phyloP scores from a whole-genome alignment of 2,888 invertebrate species.

The Baccha elongata region DNA sequence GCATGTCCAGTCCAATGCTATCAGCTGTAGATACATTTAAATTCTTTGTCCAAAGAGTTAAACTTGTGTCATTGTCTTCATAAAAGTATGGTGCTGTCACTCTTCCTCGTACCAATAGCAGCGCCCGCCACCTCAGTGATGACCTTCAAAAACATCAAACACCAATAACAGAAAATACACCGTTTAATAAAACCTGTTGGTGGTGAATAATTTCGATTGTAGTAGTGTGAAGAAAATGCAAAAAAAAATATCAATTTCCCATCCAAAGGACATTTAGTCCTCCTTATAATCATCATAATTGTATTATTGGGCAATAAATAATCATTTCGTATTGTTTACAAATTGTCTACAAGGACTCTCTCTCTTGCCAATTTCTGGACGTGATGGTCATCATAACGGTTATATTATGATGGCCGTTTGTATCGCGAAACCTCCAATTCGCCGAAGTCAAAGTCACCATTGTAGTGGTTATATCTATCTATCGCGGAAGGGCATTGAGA shows the following conservation, averaged over 20 bases:
- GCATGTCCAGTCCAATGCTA: slow-evolving; percentile 23
- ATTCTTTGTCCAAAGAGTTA: slow-evolving; percentile 64
- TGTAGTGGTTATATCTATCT: neutral
- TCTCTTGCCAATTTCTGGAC: slow-evolving; percentile 36
- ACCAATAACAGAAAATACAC: slow-evolving; percentile 6
- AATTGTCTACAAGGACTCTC: slow-evolving; percentile 71
- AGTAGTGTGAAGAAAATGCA: slow-evolving; percentile 5
- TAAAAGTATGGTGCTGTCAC: slow-evolving; percentile 24
- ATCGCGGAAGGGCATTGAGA: slow-evolving; percentile 45
- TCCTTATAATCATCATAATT: slow-evolving; percentile 63
- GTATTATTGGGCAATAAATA: slow-evolving; percentile 66
- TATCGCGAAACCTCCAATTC: slow-evolving; percentile 16
- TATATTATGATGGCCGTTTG: slow-evolving; percentile 26
- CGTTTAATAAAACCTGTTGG: neutral
- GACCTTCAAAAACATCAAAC: slow-evolving; percentile 66
- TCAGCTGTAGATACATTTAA: slow-evolving; percentile 42
- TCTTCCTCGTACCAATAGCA: slow-evolving; percentile 16
- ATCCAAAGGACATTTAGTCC: slow-evolving; percentile 48
- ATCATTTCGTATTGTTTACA: slow-evolving; percentile 71
- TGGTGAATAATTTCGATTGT: neutral
- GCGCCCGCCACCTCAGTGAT: slow-evolving; percentile 8
- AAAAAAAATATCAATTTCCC: slow-evolving; percentile 4
- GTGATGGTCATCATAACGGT: slow-evolving; percentile 51
- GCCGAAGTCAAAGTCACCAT: slow-evolving; percentile 42
- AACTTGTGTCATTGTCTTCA: slow-evolving; percentile 55